Base-by-base conservation (phyloP, 2,888 invertebrate species). In the Peribatodes rhomboidaria region DNA sequence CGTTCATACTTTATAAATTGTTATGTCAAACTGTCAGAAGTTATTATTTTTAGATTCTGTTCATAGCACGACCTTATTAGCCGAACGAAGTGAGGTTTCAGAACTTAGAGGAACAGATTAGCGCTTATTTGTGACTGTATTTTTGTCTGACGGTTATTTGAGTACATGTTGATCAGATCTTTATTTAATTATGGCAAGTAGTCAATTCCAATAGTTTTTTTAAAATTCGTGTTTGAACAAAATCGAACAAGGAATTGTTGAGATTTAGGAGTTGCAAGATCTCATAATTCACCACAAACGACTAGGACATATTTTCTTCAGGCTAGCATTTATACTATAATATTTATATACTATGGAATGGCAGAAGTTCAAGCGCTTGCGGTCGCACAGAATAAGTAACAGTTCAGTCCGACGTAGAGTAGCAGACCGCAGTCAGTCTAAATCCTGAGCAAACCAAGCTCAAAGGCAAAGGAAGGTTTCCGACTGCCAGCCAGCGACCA, bases 1-100 rank as follows among this genome's bases (percentile, higher is more conserved):
- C 67, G 65, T 68, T 60, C 58, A 69, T 74, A 78, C 75, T 80
- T 80, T 78, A 69, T 69, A 76, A 78, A 77, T 77, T 78, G 72
- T 69, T 56, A 63, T 74, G 74, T 80, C 77, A 79, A 81, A 81
- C 77, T 81, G 76, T 78, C 82, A 74, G 68, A 78, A 75, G 73
- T 80, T 72, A 71, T 73, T 77, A 49, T 72, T 70, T 69, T 61
- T 27, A 62, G 44, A 54, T 65, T 42, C 31, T 2, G 22, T 42
- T 42, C 18, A 42, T 20, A 42, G 13, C 42, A 42, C 27, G 42
- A 11, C 18, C 8, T 16, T 54, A 14, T 52, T 33, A 27, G 27
- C 27, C n/a, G 14, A 47, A 39, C 22, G 22, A 53, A 22, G 16
- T 33, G 7, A 20, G 14, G 9, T n/a, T n/a, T n/a, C n/a, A 31